Percentiles rank a stretch among this genome's conserved stretches.
phyloP scores from a whole-genome alignment of 1,140 invertebrate genomes.

The Mactra quadrangularis region DNA sequence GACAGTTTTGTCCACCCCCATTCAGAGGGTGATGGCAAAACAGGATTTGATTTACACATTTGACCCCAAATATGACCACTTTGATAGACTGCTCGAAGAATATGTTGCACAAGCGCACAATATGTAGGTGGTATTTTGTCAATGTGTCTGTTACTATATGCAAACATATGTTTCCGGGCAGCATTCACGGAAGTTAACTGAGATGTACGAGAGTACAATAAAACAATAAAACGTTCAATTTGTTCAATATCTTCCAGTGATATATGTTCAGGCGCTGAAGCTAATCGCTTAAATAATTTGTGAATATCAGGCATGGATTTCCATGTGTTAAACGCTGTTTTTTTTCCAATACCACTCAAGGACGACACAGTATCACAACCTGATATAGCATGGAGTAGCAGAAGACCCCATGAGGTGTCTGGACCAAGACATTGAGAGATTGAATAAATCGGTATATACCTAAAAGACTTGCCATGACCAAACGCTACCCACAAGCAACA shows the following conservation, averaged over 20 bases:
- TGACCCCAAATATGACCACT: conserved; percentile 46
- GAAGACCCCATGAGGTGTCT: not conserved
- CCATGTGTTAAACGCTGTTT: conserved; percentile 37
- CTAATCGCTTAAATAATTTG: not conserved
- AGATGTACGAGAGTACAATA: not conserved
- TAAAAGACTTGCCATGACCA: conserved; percentile 7
- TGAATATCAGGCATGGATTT: not conserved
- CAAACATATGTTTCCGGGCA: not conserved
- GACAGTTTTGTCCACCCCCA: conserved; percentile 7
- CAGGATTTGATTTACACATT: not conserved
- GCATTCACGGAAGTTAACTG: not conserved
- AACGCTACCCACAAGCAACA: conserved; percentile 30
- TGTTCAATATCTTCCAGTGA: not conserved
- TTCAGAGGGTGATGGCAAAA: conserved; percentile 5
- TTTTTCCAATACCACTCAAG: conserved; percentile 36
- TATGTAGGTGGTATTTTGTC: conserved; percentile 39
- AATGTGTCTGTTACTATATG: not conserved
- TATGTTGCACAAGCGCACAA: conserved; percentile 19
- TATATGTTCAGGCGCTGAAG: not conserved
- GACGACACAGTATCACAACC: conserved; percentile 25
- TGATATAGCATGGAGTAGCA: conserved; percentile 16
- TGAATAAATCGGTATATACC: conserved; percentile 5
- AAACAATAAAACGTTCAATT: not conserved
- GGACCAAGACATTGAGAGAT: conserved; percentile 4
- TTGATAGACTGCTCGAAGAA: conserved; percentile 30